Base-by-base conservation (phyloP, 2,113 vertebrate species). In the Leucoraja erinaceus region DNA sequence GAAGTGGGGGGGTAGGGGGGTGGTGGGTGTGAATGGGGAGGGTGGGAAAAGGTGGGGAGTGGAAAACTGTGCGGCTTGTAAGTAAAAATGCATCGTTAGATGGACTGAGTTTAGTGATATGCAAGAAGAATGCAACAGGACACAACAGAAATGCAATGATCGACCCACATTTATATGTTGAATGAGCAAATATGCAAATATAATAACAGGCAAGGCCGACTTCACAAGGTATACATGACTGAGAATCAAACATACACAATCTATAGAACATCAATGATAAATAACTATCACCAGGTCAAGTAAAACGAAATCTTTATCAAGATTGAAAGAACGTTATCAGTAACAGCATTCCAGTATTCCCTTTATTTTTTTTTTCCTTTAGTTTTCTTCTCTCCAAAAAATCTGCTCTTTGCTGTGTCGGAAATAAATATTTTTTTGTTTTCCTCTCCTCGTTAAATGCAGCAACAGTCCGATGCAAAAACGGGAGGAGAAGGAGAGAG, bases 261-360 rank as follows among this genome's bases (percentile, higher is more conserved):
- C 83, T 88, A 88, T 61, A 63, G 83, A 88, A 88, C 83, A 86
- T n/a, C 83, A 88, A 63, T 88, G 83, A 88, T 88, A 88, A 88
- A 63, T 88, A 88, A 28, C 83, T 88, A 88, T 63, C 83, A 88
- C 59, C 83, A 88, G n/a, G n/a, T 88, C 83, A 88, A 88, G 56
- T 88, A 66, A 88, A 88, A 63, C n/a, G 28, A 66, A 88, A 88
- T 63, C 61, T 63, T 88, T 88, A 88, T n/a, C 83, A 61, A 88
- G 61, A 88, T 63, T 66, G 59, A 88, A 88, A 88, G 61, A 88
- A 88, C 83, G 20, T 81, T 63, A 88, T 88, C 83, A 16, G 63
- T 88, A 88, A 88, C 83, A 88, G 83, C 83, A 88, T 88, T 88
- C 83, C 83, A 84, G 81, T 84, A n/a, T 84, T 84, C 83, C 59